Conservation (phyloP, 2,113 vertebrate species). For the Misgurnus anguillicaudatus region DNA sequence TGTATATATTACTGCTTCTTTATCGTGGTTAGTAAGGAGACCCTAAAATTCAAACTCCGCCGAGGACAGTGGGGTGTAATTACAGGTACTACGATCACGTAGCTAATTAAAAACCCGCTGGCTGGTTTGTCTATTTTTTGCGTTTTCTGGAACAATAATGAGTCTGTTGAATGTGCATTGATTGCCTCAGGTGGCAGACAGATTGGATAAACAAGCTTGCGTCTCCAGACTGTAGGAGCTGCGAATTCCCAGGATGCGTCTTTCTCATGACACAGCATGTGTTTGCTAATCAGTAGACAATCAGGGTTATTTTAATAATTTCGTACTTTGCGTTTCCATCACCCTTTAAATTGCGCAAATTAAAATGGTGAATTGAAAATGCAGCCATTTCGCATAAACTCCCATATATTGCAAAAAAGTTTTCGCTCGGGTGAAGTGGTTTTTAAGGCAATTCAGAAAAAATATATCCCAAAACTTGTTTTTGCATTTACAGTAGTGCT, state of each 20-base stretch:
- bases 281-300: conserved; percentile 14
- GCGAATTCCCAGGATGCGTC: conserved; percentile 16
- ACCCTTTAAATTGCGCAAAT: too few species aligned
- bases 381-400: too few species aligned
- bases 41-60: background rate
- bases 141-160: background rate
- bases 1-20: background rate
- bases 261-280: conserved; percentile 7
- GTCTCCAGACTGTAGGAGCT: conserved; percentile 14
- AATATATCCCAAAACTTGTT: too few species aligned
- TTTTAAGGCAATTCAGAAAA: too few species aligned
- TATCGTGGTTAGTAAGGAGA: background rate
- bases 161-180: conserved; percentile 33
- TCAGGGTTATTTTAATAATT: background rate
- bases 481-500: too few species aligned
- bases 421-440: too few species aligned
- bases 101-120: conserved; percentile 27
- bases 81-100: conserved; percentile 7
- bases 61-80: background rate
- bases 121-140: background rate
- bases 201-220: conserved; percentile 30
- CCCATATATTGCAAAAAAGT: too few species aligned
- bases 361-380: too few species aligned
- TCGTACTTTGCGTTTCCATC: background rate
- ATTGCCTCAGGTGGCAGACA: conserved; percentile 38